Percentiles rank a stretch among this genome's conserved stretches.
Conservation (phyloP, 2,113 vertebrate genomes). For the Romanogobio albipinnatus region DNA sequence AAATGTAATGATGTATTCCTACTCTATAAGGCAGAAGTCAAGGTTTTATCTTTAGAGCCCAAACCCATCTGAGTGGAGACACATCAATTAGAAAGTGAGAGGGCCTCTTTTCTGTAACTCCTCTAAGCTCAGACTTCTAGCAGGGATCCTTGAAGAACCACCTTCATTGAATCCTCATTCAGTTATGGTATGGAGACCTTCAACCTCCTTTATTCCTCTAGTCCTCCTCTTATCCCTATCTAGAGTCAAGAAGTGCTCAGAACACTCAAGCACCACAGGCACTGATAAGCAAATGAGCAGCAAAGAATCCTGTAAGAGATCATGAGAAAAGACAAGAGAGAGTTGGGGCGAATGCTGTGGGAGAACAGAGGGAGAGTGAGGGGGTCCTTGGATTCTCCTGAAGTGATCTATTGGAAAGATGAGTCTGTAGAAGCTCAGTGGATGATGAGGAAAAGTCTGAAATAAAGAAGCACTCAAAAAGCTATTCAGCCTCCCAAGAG, state of each 20-base stretch:
- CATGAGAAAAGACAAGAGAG: slow-evolving; percentile 28
- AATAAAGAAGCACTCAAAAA: slow-evolving; percentile 42
- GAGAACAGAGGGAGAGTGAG: not conserved
- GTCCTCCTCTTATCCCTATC: not conserved
- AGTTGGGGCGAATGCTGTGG: not conserved
- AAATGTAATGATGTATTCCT: not conserved
- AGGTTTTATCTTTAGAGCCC: not conserved
- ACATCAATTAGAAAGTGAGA: slow-evolving; percentile 19
- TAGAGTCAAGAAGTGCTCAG: slow-evolving; percentile 6
- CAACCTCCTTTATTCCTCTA: not conserved
- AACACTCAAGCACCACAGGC: not conserved
- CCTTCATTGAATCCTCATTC: not conserved
- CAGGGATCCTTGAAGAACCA: not conserved
- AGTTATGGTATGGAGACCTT: slow-evolving; percentile 16
- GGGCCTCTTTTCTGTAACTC: not conserved
- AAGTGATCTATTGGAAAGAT: not conserved
- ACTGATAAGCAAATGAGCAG: not conserved
- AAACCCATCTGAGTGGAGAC: not conserved
- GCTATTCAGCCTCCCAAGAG: slow-evolving; percentile 21
- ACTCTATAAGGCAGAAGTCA: not conserved
- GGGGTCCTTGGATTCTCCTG: slow-evolving; percentile 24
- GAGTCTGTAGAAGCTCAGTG: slow-evolving; percentile 3
- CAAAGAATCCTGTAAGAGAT: not conserved
- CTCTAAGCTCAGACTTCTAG: not conserved
- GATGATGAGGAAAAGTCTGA: not conserved